Base-by-base conservation (phyloP, 2,888 invertebrate species). In the Carterocephalus palaemon region DNA sequence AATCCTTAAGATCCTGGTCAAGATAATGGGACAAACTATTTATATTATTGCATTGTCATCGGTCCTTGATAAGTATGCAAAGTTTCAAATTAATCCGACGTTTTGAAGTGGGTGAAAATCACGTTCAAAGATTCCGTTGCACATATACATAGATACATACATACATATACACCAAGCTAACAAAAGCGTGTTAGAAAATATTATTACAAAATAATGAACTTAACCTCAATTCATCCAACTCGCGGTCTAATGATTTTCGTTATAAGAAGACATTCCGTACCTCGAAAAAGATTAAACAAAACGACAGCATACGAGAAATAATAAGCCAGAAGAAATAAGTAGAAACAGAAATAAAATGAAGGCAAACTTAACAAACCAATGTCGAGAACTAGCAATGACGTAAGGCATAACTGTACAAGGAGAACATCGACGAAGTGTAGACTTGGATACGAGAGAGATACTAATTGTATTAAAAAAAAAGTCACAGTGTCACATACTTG, bases 401-500 rank as follows among this genome's bases (percentile, higher is more conserved):
- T 64, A 72, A 78, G 79, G 77, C 75, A 71, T 69, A 51, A 45
- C 23, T 45, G 43, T 43, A 43, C 10, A 43, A 36, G 36, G 20
- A 36, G 37, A 31, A 19, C 46, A 49, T 52, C 48, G 53, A 52
- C 49, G 49, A 54, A 55, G 52, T 54, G 60, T 61, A 47, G 3
- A 48, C 12, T 39, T 31, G 48, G 57, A 61, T 51, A 58, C 28
- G 34, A 20, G 39, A 46, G 43, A 28, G 22, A 53, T 26, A 33
- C 19, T 24, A 29, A n/a, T n/a, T n/a, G n/a, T 33, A 5, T 51
- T 10, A 49, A 43, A 23, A 53, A 50, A 58, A 39, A 57, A 57
- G 59, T 52, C 51, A 58, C 54, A 63, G 62, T 66, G 62, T 64
- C 64, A 64, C 70, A 73, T 80, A 82, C 80, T 80, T 80, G 80